Evolutionary conservation across 2,797 vertebrate species (phyloP).

Genomic region (Siniperca undulata): DNA sequence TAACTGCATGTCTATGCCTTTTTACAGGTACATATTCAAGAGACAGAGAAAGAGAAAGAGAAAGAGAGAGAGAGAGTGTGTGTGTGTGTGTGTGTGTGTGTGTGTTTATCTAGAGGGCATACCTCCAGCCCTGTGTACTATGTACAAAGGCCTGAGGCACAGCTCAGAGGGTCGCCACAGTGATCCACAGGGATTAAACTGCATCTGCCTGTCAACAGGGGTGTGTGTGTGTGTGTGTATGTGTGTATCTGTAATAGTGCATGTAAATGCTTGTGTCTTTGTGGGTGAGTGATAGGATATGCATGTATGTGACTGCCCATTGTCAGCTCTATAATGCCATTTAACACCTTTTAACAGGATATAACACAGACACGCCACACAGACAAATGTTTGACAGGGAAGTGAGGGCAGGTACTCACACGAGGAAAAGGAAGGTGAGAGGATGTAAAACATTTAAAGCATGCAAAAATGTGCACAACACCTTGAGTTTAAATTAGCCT

Average conservation of each 20-base stretch:
- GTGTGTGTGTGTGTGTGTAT: conserved; percentile 22
- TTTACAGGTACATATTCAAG: background rate
- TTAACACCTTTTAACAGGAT: conserved; percentile 49
- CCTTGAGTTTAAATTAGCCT: background rate
- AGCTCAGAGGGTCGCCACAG: conserved; percentile 5
- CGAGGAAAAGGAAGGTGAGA: conserved; percentile 20
- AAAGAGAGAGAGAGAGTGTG: background rate
- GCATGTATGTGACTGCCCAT: background rate
- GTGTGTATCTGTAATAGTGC: background rate
- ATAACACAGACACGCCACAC: conserved; percentile 12
- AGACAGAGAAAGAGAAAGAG: background rate
- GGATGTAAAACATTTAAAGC: conserved; percentile 5
- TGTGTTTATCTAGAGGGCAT: conserved; percentile 29
- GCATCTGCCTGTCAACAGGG: conserved; percentile 42
- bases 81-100: conserved; percentile 19
- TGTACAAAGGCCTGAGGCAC: conserved; percentile 21
- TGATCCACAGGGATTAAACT: conserved; percentile 40
- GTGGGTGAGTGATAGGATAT: conserved; percentile 34
- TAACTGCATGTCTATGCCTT: background rate
- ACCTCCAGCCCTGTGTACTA: conserved; percentile 17
- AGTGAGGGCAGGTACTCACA: conserved; percentile 8
- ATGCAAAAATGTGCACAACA: background rate
- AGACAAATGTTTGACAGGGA: conserved; percentile 22
- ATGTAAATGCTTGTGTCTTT: conserved; percentile 8
- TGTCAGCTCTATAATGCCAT: conserved; percentile 21